Evolutionary conservation across 2,888 invertebrate species (phyloP), one percentile per base, ranked within the genome.

Genomic region (Himalopsyche kuldschensis): DNA sequence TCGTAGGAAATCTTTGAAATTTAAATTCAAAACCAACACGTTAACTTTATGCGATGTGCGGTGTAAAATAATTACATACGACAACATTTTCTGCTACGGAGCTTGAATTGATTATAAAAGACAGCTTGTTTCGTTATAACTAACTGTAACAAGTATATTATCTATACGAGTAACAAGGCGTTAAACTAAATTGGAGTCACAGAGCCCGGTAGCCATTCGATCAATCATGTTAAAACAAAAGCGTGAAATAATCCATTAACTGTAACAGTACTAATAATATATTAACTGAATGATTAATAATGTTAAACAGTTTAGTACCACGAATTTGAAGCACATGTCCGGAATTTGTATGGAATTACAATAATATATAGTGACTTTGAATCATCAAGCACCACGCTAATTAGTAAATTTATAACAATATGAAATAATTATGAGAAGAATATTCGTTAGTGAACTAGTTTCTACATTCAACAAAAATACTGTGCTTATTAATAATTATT

Each of bases 151-250:
- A 69, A 27, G 69, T 69, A 69, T 69, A 69, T 69, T 69, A 69
- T 69, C 69, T 69, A 27, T 15, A 5, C 15, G 11, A 69, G 24
- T 69, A 69, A 69, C 69, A 69, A 15, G 27, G 30, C 69, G 69
- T 69, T 30, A 69, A 69, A 69, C 69, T 27, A 27, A 69, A 69
- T 69, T 69, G 15, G 69, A 69, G 69, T 69, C 69, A 69, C 69
- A 27, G 24, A 69, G 69, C 69, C 75, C 80, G 47, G 80, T 80
- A 80, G 80, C 80, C 15, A 47, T 31, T 47, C 75, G 75, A 80
- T 80, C 80, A 80, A 80, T 80, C 80, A 80, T 47, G 27, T 77
- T 77, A 69, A 69, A 69, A 69, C 69, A 69, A 69, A 69, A 69
- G 69, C 69, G 69, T 69, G 69, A 69, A 69, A 69, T 69, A 69